Evolutionary conservation across 1,140 invertebrate genomes (phyloP), one percentile per base, ranked within the genome.

Genomic region (Trichonephila clavipes): DNA sequence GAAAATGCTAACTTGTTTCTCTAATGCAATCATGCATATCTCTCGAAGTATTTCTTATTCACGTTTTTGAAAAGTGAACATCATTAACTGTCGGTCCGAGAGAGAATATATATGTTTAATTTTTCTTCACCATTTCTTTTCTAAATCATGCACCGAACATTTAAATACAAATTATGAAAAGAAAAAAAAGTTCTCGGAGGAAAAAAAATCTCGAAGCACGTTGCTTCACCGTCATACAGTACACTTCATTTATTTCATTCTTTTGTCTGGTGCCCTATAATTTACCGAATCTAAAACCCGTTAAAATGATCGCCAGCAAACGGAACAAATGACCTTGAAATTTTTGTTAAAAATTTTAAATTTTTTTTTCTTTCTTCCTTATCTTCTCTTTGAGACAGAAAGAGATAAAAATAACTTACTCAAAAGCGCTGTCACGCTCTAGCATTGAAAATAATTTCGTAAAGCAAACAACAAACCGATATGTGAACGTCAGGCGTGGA

Each of bases 261-360:
- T 72, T 72, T 34, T 28, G 28, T 72, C 69, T 72, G 69, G 14
- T 14, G n/a, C 24, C 16, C 69, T 28, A 34, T 72, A 72, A 72
- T 72, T 72, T 72, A 72, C 24, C 69, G 24, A 72, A 34, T 72
- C 69, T 16, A 72, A 72, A 34, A 72, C 69, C 69, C 69, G 28
- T 34, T 72, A 72, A 72, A 51, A 18, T 24, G 24, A 6, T 72
- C 69, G n/a, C 69, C 24, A 72, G 51, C n/a, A 61, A 51, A 59
- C 51, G 58, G 59, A 86, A 86, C 7, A 62, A 69, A 21, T 90
- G 88, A 59, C 88, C 88, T 90, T 90, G 88, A 90, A 90, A 89
- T 77, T 81, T 44, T 69, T n/a, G 3, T 21, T 19, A 72, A 72
- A 34, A 5, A 34, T 66, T 66, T 24, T 6, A 10, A 66, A 8